phyloP scores from a whole-genome alignment of 2,888 invertebrate species.

The Drosophila leonis region DNA sequence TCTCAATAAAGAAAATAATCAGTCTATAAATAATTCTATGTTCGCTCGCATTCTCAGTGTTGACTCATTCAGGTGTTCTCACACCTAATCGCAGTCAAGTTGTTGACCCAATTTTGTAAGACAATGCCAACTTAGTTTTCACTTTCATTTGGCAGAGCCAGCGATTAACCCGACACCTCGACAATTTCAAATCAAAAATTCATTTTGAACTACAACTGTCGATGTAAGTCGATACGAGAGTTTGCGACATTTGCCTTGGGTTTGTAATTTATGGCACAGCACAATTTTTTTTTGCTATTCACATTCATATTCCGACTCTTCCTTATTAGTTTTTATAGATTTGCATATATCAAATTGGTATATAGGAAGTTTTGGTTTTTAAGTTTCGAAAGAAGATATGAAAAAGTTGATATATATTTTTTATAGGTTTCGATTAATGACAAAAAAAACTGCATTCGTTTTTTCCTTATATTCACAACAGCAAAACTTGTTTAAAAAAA shows the following conservation, averaged over 20 bases:
- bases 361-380: constrained; percentile 21
- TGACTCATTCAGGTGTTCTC: constrained; percentile 50
- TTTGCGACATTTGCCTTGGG: constrained; percentile 55
- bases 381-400: constrained; percentile 11
- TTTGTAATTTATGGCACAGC: constrained; percentile 39
- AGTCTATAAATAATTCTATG: not conserved
- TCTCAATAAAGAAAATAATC: constrained; percentile 7
- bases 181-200: constrained; percentile 22
- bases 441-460: not conserved
- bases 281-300: constrained; percentile 26
- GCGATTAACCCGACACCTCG: constrained; percentile 46
- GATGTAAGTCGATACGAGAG: constrained; percentile 42
- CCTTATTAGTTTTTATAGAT: constrained; percentile 5
- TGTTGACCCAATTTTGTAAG: constrained; percentile 70
- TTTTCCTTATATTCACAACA: not conserved
- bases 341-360: constrained; percentile 16
- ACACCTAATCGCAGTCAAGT: constrained; percentile 43
- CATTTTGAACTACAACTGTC: constrained; percentile 29
- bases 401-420: not conserved
- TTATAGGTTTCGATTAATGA: constrained; percentile 10
- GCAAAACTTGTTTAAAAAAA: not conserved
- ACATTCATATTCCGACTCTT: constrained; percentile 22
- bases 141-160: constrained; percentile 38
- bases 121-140: constrained; percentile 47
- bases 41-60: constrained; percentile 1